phyloP scores from a whole-genome alignment of 2,797 vertebrate genomes.

The Sebastes iracundus region DNA sequence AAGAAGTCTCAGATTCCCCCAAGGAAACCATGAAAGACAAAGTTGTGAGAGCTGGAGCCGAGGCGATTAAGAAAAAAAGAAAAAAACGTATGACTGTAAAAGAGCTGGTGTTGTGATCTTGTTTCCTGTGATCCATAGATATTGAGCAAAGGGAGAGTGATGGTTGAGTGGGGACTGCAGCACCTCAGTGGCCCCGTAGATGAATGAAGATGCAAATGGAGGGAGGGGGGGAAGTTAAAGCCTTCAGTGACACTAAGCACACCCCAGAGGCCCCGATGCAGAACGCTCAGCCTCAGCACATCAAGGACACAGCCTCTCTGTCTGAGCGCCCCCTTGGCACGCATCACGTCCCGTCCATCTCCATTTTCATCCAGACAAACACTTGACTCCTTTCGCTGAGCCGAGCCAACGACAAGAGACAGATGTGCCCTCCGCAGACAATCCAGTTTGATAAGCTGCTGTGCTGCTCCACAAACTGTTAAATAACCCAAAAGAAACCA shows the following conservation, averaged over 20 bases:
- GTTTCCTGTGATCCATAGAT: conserved; percentile 79
- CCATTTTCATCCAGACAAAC: conserved; percentile 71
- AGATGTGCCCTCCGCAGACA: conserved; percentile 71
- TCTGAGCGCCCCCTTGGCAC: conserved; percentile 55
- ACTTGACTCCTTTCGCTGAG: conserved; percentile 61
- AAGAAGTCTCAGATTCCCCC: conserved; percentile 64
- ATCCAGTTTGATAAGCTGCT: conserved; percentile 65
- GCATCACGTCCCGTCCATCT: conserved; percentile 65
- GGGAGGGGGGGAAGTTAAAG: conserved; percentile 66
- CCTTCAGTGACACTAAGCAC: conserved; percentile 77
- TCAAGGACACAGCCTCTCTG: conserved; percentile 64
- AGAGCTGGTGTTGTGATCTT: conserved; percentile 77
- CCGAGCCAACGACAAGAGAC: conserved; percentile 68
- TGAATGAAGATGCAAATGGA: conserved; percentile 76
- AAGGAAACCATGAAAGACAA: conserved; percentile 72
- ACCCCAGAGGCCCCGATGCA: conserved; percentile 66
- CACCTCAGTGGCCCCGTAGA: conserved; percentile 66
- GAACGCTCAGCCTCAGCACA: conserved; percentile 66
- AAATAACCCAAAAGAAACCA: conserved; percentile 64
- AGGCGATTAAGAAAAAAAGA: conserved; percentile 60
- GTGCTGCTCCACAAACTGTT: conserved; percentile 59
- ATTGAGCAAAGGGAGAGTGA: conserved; percentile 75
- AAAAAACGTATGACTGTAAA: conserved; percentile 67
- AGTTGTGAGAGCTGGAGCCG: conserved; percentile 66
- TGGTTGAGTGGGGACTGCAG: conserved; percentile 69